These are phyloP conservation scores for Scaptodrosophila latifasciaeformis DNA, from an alignment of 2,888 invertebrate genomes.

Conservation along the genomic window DNA sequence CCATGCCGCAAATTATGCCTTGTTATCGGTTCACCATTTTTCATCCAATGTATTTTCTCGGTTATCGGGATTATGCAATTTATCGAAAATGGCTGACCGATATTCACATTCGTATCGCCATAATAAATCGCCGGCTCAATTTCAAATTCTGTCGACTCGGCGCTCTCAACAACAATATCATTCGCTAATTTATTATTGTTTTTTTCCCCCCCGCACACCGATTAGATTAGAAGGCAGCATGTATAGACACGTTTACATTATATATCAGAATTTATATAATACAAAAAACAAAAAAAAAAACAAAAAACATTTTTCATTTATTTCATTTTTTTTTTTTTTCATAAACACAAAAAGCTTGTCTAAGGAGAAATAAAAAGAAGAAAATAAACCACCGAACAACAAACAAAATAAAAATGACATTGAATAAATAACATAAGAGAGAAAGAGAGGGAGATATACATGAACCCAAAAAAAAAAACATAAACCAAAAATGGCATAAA, in stretches of 20 bases:
- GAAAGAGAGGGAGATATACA: neutral
- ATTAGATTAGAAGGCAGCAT: conserved; percentile 12
- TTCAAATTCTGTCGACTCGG: conserved; percentile 64
- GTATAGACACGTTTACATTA: conserved; percentile 21
- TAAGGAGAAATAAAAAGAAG: neutral
- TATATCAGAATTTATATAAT: conserved; percentile 18
- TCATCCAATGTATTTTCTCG: conserved; percentile 73
- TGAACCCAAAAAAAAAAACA: conserved; percentile 8
- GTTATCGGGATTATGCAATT: conserved; percentile 73
- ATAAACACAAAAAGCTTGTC: neutral
- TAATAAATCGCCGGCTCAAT: conserved; percentile 70
- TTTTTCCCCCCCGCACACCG: too few species aligned
- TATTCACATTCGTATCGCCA: conserved; percentile 72
- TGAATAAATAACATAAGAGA: conserved; percentile 6
- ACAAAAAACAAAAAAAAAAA: too few species aligned
- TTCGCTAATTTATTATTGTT: conserved; percentile 6
- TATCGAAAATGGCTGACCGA: conserved; percentile 73
- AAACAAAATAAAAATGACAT: neutral
- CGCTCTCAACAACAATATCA: conserved; percentile 41
- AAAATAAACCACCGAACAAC: neutral
- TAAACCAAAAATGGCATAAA: conserved; percentile 5
- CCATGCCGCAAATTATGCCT: conserved; percentile 74
- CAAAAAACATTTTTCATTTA: too few species aligned
- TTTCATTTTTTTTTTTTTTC: neutral
- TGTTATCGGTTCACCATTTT: conserved; percentile 72